Conservation (phyloP, 2,888 invertebrate genomes). For the Caenorhabditis afra region DNA sequence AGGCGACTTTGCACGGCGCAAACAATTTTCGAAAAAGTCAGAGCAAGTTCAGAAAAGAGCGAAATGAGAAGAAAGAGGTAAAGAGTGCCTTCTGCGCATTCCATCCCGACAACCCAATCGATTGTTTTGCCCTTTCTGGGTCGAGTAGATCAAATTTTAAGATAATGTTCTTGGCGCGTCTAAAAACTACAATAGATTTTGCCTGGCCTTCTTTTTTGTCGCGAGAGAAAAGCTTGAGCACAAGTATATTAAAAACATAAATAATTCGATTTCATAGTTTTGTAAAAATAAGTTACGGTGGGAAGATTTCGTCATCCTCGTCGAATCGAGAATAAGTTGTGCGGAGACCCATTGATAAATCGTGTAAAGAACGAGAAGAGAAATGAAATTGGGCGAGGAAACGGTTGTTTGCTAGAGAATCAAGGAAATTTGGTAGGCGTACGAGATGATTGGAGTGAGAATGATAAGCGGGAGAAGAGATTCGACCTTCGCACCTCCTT, state of each 20-base stretch:
- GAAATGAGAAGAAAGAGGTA: too few species aligned
- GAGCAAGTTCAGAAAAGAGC: too few species aligned
- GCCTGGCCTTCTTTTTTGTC: too few species aligned
- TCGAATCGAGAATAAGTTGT: too few species aligned
- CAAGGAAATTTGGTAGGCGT: conserved; percentile 34
- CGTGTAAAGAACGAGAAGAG: not conserved
- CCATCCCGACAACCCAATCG: not conserved
- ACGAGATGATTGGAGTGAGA: conserved; percentile 29
- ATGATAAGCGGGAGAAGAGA: conserved; percentile 12
- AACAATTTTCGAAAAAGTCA: not conserved
- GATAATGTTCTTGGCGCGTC: not conserved
- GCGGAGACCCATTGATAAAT: too few species aligned
- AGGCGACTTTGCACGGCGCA: not conserved
- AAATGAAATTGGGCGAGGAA: not conserved
- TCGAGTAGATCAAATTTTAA: not conserved
- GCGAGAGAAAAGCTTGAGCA: too few species aligned
- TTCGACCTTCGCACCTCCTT: conserved; percentile 53
- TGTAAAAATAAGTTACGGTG: too few species aligned
- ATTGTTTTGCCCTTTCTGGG: not conserved
- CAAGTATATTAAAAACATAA: too few species aligned
- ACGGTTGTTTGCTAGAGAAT: conserved; percentile 20
- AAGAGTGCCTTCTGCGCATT: too few species aligned
- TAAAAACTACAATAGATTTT: too few species aligned
- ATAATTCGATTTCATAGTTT: too few species aligned
- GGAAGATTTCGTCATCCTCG: too few species aligned